Conservation (phyloP, 2,888 invertebrate genomes). For the Cataglyphis albicans region DNA sequence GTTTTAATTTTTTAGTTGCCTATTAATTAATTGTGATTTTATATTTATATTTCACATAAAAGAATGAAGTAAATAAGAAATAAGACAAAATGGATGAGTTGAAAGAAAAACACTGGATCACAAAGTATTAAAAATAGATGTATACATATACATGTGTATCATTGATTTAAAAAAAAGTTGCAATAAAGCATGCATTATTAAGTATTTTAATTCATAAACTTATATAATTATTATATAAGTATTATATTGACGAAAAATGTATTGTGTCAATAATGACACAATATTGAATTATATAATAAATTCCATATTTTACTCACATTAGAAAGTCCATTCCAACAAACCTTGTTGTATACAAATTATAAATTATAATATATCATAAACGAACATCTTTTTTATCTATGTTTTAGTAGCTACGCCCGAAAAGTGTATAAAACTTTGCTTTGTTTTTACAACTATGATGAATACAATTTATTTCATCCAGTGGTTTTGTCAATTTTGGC, state of each 20-base stretch:
- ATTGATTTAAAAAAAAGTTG: neutral
- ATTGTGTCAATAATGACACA: neutral
- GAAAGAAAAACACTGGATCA: neutral
- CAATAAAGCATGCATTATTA: neutral
- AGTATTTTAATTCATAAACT: neutral
- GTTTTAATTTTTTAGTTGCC: neutral
- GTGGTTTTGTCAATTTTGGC: conserved; percentile 82
- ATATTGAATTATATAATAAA: conserved; percentile 7
- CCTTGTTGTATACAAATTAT: neutral
- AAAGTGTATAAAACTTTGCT: conserved; percentile 95
- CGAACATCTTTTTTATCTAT: neutral
- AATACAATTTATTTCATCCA: conserved; percentile 92
- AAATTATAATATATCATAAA: neutral
- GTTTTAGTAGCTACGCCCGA: conserved; percentile 97
- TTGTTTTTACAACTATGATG: conserved; percentile 93
- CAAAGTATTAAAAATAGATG: neutral
- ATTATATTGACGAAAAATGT: neutral
- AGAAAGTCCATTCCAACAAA: neutral
- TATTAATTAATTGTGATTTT: neutral
- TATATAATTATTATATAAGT: neutral
- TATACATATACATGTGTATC: neutral
- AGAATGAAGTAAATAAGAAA: neutral
- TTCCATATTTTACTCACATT: neutral
- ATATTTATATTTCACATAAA: neutral
- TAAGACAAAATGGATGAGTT: conserved; percentile 6